These are phyloP conservation scores for Micropoecilia bifurca DNA, from an alignment of 2,797 vertebrate genomes.

Conservation along the genomic window DNA sequence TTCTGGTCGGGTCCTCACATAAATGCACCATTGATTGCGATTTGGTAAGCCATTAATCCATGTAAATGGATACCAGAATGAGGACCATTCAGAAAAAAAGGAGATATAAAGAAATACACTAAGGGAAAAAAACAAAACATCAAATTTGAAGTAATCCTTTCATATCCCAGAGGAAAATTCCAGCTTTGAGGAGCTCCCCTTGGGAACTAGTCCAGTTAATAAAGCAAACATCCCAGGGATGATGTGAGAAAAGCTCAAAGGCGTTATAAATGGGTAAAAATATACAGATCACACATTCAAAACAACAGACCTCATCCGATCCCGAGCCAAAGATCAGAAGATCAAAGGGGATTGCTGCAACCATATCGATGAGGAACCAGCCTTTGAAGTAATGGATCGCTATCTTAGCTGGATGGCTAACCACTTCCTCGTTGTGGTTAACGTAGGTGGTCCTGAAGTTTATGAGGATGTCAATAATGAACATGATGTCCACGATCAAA, in stretches of 20 bases:
- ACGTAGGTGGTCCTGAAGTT: slow-evolving; percentile 99
- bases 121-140: slow-evolving; percentile 62
- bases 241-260: slow-evolving; percentile 49
- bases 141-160: slow-evolving; percentile 80
- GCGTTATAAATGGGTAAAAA: slow-evolving; percentile 11
- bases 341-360: slow-evolving; percentile 98
- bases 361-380: slow-evolving; percentile 99
- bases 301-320: slow-evolving; percentile 94
- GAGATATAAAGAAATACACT: slow-evolving; percentile 37
- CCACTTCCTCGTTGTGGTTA: slow-evolving; percentile 98
- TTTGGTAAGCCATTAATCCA: slow-evolving; percentile 86
- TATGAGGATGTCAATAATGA: slow-evolving; percentile 99
- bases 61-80: slow-evolving; percentile 84
- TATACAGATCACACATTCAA: slow-evolving; percentile 33
- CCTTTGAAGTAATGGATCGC: slow-evolving; percentile 99
- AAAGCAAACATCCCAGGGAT: slow-evolving; percentile 25
- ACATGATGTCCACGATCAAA: slow-evolving; percentile 99
- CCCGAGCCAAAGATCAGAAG: slow-evolving; percentile 99
- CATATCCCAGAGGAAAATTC: slow-evolving; percentile 71
- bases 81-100: slow-evolving; percentile 78
- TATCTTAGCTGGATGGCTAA: slow-evolving; percentile 97
- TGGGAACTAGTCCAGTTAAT: slow-evolving; percentile 66
- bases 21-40: slow-evolving; percentile 85
- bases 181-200: slow-evolving; percentile 70
- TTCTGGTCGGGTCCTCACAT: slow-evolving; percentile 73